Base-by-base conservation (phyloP, 2,797 vertebrate genomes). In the Hippocampus kuda region DNA sequence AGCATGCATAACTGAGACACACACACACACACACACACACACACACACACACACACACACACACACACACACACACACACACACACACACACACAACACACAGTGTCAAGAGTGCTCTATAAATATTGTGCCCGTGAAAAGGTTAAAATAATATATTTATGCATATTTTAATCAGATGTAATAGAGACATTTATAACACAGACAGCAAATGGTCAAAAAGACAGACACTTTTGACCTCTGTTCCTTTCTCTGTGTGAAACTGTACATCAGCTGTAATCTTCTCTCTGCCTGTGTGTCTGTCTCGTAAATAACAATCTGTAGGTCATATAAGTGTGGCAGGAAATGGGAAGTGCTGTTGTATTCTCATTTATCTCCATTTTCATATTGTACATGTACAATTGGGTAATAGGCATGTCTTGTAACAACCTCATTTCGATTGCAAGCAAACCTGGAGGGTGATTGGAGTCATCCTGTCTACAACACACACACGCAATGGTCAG, bases 51-150 rank as follows among this genome's bases (percentile, higher is more conserved):
- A 67, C 69, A 68, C 67, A 68, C 57, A 48, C 53, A 62, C 48
- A 71, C 64, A 63, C 68, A 71, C 64, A 65, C 63, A 67, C 70
- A 68, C 67, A 68, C 57, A 48, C 53, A 72, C 41, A 24, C 66
- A 34, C 34, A 34, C 34, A 34, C 5, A 61, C 54, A 42, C 53
- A 34, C 12, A 57, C 34, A 6, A 57, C 38, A 56, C 26, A 69
- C 11, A 69, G n/a, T 68, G 24, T 72, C 30, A 59, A 59, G 61
- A 57, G 26, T 71, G 73, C 67, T 24, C 62, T 63, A 67, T 70
- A 78, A 79, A 81, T 72, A 75, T 61, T 67, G 74, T 73, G 61
- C 68, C 72, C 68, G 72, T 67, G 71, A 68, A 85, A 81, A 85
- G 82, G 75, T 84, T 83, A 72, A 68, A 24, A 18, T 73, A 70